Conservation (phyloP, 2,888 invertebrate genomes). For the Drosophila silvestris region DNA sequence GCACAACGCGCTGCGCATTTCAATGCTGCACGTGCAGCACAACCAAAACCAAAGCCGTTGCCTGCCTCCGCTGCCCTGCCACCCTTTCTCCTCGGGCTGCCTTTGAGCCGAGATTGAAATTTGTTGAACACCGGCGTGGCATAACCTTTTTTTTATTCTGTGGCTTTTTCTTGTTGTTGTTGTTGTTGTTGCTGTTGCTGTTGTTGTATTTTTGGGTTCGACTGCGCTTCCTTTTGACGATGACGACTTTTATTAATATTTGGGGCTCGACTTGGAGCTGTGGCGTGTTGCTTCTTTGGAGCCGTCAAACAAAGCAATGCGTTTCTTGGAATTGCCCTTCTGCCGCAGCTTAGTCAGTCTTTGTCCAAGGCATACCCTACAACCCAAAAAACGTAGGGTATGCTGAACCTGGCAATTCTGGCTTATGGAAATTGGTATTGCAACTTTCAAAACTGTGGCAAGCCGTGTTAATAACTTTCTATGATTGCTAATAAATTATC, state of each 20-base stretch:
- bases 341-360: conserved; percentile 53
- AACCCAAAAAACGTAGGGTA: conserved; percentile 3
- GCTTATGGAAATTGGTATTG: not conserved
- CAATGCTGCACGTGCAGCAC: conserved; percentile 75
- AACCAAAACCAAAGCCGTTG: conserved; percentile 32
- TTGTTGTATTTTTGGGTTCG: conserved; percentile 54
- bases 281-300: conserved; percentile 11
- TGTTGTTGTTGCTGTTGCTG: not conserved
- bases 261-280: conserved; percentile 66
- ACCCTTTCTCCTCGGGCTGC: conserved; percentile 15
- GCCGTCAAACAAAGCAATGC: conserved; percentile 64
- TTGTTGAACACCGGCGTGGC: conserved; percentile 80
- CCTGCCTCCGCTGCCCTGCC: conserved; percentile 5
- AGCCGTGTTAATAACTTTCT: fast-evolving
- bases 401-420: not conserved
- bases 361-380: conserved; percentile 42
- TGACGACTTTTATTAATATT: conserved; percentile 80
- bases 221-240: conserved; percentile 77
- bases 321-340: conserved; percentile 71
- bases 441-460: not conserved
- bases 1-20: conserved; percentile 77
- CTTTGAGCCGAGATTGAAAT: conserved; percentile 80
- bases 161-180: not conserved
- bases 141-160: conserved; percentile 55
- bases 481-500: not conserved